Evolutionary conservation across 2,888 invertebrate species (phyloP).

Genomic region (Macaria liturata): DNA sequence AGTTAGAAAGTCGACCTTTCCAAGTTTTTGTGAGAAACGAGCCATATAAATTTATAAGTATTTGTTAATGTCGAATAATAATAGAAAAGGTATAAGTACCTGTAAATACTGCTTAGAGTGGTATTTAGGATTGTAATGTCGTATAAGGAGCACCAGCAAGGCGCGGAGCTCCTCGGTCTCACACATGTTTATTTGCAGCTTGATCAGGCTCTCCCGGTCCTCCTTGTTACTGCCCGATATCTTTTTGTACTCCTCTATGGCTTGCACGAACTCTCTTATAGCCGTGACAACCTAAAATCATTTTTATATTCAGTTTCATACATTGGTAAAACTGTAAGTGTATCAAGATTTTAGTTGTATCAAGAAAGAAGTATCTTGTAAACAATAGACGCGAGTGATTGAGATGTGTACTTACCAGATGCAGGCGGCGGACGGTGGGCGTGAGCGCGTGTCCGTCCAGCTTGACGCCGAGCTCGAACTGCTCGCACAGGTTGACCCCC

Average conservation of each 20-base stretch:
- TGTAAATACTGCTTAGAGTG: constrained; percentile 89
- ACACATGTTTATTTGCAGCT: constrained; percentile 85
- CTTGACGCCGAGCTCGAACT: constrained; percentile 85
- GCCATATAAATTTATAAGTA: too few relatives aligned
- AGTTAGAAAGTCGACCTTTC: too few relatives aligned
- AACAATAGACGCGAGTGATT: too few relatives aligned
- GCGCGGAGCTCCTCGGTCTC: constrained; percentile 87
- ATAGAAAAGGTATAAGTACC: constrained; percentile 43
- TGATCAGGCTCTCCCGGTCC: constrained; percentile 78
- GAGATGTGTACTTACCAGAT: constrained; percentile 80
- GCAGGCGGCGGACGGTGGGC: constrained; percentile 86
- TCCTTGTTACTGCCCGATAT: constrained; percentile 80
- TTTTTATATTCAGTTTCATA: not conserved
- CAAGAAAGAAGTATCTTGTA: too few relatives aligned
- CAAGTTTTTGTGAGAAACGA: too few relatives aligned
- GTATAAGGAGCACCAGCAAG: constrained; percentile 87
- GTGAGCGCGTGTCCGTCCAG: constrained; percentile 85
- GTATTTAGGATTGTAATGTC: constrained; percentile 87
- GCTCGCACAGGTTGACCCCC: constrained; percentile 88
- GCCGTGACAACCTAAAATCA: constrained; percentile 86
- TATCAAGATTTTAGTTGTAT: too few relatives aligned
- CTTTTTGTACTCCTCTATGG: constrained; percentile 87
- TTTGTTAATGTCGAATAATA: not conserved
- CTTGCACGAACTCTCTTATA: constrained; percentile 88
- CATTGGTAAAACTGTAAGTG: too few relatives aligned